Evolutionary conservation across 2,797 vertebrate species (phyloP).

Genomic region (Rhincodon typus): DNA sequence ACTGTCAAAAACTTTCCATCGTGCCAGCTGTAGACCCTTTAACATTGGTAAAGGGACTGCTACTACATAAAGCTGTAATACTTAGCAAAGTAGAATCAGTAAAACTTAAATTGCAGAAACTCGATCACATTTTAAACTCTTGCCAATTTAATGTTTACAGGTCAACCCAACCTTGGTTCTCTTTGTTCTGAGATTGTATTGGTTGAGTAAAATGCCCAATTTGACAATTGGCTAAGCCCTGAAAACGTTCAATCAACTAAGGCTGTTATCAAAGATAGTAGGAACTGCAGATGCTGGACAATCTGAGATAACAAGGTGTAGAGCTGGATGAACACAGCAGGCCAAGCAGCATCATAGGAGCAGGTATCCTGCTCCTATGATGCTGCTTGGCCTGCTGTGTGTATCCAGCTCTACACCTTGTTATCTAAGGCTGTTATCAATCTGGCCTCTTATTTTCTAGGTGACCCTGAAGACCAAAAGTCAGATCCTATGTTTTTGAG

Average conservation of each 20-base stretch:
- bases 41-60: neutral
- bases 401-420: no score
- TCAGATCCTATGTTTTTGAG: neutral
- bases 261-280: neutral
- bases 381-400: no score
- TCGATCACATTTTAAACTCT: neutral
- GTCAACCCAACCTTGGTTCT: neutral
- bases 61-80: neutral
- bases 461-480: no score
- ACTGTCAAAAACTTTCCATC: neutral
- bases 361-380: no score
- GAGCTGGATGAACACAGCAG: no score
- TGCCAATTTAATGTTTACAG: slow-evolving; percentile 2
- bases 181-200: neutral
- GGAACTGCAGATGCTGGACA: no score
- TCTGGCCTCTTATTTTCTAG: neutral
- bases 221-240: neutral
- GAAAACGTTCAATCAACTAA: neutral
- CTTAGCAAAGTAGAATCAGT: neutral
- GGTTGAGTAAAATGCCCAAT: neutral
- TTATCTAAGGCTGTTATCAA: neutral
- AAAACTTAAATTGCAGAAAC: neutral
- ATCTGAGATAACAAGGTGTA: no score
- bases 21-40: neutral
- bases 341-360: no score